Evolutionary conservation across 1,140 invertebrate genomes (phyloP).

Genomic region (Philaenus spumarius): DNA sequence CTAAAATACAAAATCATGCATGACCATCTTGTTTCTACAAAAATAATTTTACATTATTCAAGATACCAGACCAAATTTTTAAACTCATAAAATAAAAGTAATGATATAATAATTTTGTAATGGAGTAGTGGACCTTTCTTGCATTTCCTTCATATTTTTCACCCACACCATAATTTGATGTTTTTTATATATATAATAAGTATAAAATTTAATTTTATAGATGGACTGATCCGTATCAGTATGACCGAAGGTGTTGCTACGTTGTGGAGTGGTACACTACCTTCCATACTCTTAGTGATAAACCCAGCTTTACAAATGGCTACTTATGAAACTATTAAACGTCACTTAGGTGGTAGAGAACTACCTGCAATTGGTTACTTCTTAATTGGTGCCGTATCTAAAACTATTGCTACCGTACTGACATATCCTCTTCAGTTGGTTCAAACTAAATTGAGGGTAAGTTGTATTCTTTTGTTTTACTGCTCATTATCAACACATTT

Average conservation of each 20-base stretch:
- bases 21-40: no score
- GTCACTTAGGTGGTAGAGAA: conserved; percentile 40
- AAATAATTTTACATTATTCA: no score
- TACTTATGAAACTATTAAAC: conserved; percentile 79
- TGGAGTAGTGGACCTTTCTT: conserved; percentile 21
- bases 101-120: no score
- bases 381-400: conserved; percentile 67
- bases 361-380: conserved; percentile 50
- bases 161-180: no score
- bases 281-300: conserved; percentile 74
- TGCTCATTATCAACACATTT: no score
- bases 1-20: no score
- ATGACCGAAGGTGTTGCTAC: conserved; percentile 40
- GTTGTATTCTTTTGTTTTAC: no score
- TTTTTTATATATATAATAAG: no score
- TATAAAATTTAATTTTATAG: conserved; percentile 34
- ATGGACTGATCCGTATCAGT: conserved; percentile 43
- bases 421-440: conserved; percentile 85
- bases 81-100: no score
- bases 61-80: no score
- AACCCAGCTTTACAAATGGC: conserved; percentile 91
- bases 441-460: conserved; percentile 72
- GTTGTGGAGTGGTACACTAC: conserved; percentile 74
- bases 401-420: conserved; percentile 70
- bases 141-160: background rate